Conservation (phyloP, 2,797 vertebrate species). For the Anableps anableps region DNA sequence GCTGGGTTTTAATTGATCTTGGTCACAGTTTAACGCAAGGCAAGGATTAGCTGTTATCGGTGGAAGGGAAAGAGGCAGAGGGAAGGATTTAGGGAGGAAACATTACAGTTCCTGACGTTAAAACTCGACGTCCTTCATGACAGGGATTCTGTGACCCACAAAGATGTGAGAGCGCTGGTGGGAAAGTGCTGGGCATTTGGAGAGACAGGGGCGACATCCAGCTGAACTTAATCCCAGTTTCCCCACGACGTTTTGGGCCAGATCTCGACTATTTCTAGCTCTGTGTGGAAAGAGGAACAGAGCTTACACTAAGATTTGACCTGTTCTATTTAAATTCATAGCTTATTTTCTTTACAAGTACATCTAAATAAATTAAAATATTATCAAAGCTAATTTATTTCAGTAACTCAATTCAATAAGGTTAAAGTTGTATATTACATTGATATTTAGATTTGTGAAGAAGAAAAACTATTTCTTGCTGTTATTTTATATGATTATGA, state of each 20-base stretch:
- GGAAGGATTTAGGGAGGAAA: conserved; percentile 78
- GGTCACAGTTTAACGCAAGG: conserved; percentile 84
- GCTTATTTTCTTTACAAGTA: conserved; percentile 41
- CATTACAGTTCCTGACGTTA: conserved; percentile 79
- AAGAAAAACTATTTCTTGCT: background rate
- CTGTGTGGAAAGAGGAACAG: conserved; percentile 42
- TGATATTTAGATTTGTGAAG: background rate
- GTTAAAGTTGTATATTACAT: background rate
- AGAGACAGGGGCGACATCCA: conserved; percentile 69
- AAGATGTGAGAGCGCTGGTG: conserved; percentile 72
- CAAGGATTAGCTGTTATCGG: conserved; percentile 83
- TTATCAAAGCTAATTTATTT: background rate
- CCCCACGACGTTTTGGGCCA: conserved; percentile 73
- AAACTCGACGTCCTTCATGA: conserved; percentile 79
- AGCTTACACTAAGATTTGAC: conserved; percentile 57
- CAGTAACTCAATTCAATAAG: background rate
- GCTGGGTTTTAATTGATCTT: conserved; percentile 86
- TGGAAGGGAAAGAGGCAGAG: conserved; percentile 66
- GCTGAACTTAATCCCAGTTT: conserved; percentile 80
- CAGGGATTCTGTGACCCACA: conserved; percentile 80
- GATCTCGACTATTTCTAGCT: conserved; percentile 69
- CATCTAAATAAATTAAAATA: background rate
- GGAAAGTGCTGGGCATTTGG: conserved; percentile 66
- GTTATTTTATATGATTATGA: background rate
- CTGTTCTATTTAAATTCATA: conserved; percentile 72